Percentiles rank a stretch among this genome's conserved stretches.
Conservation (phyloP, 2,797 vertebrate genomes). For the Aphelocoma californica region DNA sequence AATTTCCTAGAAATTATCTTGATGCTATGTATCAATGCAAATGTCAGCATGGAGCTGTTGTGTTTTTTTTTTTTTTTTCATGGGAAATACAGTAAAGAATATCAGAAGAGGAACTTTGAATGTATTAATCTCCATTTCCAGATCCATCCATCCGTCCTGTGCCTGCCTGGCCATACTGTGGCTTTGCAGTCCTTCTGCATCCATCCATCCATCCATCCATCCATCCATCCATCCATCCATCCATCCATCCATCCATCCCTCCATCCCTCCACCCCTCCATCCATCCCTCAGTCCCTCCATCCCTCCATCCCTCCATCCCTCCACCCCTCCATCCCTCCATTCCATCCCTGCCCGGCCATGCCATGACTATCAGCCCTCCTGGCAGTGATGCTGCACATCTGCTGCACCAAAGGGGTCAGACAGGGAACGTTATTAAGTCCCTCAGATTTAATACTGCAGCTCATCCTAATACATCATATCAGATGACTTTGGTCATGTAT, state of each 20-base stretch:
- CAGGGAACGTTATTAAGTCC: not conserved
- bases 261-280: not conserved
- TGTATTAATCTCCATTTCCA: not conserved
- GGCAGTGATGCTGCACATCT: not conserved
- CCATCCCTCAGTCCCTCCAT: not conserved
- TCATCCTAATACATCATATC: not conserved
- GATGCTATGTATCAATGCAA: not conserved
- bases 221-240: not conserved
- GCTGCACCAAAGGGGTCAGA: not conserved
- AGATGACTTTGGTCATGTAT: not conserved
- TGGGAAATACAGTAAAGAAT: not conserved
- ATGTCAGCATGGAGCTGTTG: not conserved
- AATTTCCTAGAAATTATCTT: not conserved
- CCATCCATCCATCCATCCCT: not conserved
- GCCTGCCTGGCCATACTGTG: too few species aligned
- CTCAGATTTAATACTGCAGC: not conserved
- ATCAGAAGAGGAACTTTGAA: not conserved
- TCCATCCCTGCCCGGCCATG: rapidly evolving
- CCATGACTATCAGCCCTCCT: not conserved
- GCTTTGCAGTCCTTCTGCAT: not conserved
- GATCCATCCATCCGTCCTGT: not conserved
- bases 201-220: not conserved
- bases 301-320: not conserved
- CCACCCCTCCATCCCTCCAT: not conserved
- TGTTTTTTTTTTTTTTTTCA: not conserved